Conservation (phyloP, 2,113 vertebrate genomes). For the Callopanchax toddi region DNA sequence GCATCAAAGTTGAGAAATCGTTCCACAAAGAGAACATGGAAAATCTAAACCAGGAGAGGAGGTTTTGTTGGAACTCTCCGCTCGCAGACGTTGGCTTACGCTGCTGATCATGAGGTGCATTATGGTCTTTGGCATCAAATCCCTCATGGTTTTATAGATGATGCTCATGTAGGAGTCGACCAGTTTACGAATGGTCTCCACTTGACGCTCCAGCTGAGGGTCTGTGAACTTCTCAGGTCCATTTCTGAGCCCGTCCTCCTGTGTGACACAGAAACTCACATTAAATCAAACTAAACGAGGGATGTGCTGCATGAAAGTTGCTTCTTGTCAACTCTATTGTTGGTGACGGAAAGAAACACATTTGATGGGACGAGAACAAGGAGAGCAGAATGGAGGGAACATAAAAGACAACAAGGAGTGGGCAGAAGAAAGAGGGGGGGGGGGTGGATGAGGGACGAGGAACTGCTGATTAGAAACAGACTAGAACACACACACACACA, state of each 20-base stretch:
- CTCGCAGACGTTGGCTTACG: no score
- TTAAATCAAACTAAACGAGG: no score
- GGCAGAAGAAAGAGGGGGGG: conserved; percentile 55
- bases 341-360: conserved; percentile 25
- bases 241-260: conserved; percentile 84
- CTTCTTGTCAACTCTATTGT: conserved; percentile 21
- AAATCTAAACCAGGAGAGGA: no score
- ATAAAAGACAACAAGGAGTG: conserved; percentile 48
- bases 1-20: no score
- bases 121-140: conserved; percentile 93
- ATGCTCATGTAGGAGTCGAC: conserved; percentile 95
- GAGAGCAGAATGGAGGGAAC: conserved; percentile 47
- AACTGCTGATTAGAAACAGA: conserved; percentile 83
- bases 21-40: not conserved
- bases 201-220: conserved; percentile 91
- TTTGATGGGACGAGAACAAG: conserved; percentile 27
- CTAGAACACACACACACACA: conserved; percentile 69
- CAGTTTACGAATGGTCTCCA: conserved; percentile 92
- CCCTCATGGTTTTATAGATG: conserved; percentile 89
- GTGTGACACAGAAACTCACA: conserved; percentile 18
- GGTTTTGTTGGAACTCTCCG: no score
- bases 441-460: conserved; percentile 59
- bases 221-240: conserved; percentile 86
- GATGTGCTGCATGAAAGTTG: not conserved
- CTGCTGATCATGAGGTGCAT: conserved; percentile 96